Evolutionary conservation across 2,113 vertebrate species (phyloP), one percentile per base, ranked within the genome.

Genomic region (Pterocles orientalis): DNA sequence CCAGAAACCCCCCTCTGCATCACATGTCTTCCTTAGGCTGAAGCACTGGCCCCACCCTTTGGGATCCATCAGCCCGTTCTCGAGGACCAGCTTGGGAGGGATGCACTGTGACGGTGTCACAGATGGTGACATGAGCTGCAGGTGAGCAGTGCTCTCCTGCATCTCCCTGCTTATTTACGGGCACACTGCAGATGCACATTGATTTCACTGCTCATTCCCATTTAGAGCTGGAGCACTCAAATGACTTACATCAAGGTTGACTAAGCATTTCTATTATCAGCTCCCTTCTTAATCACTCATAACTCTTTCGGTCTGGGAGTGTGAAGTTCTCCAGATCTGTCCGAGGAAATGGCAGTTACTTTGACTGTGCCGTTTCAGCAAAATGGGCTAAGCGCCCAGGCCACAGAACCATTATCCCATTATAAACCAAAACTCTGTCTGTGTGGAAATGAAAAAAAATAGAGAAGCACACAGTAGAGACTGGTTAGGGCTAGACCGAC

Each of bases 251-350:
- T 65, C 75, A 85, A 47, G 71, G 36, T 81, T 92, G 68, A 73
- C 58, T 90, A 83, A 65, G n/a, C 41, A 66, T 77, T 95, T 91
- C 73, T 95, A 26, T 83, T 77, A 65, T 80, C 58, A 81, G 28
- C 2, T 1, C 6, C 28, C 36, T 65, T 91, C 73, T 72, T 89
- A 92, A 82, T 85, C 73, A 85, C 61, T 61, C 50, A 26, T 82
- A 89, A 85, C 7, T 75, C 80, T 94, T 86, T 71, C 11, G 0
- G 14, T 4, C 54, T 62, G 57, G 23, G 57, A 71, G 6, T 26
- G 31, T 60, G 66, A 91, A 66, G 62, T 69, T 90, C 70, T 95
- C 70, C 70, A 60, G 60, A 39, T 53, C 57, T 57, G 28, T 8
- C 54, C 45, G 45, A 47, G 33, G 70, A 88, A 58, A 33, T 2